Percentiles rank a stretch among this genome's conserved stretches.
phyloP scores from a whole-genome alignment of 2,888 invertebrate species.

The Bellardia pandia region DNA sequence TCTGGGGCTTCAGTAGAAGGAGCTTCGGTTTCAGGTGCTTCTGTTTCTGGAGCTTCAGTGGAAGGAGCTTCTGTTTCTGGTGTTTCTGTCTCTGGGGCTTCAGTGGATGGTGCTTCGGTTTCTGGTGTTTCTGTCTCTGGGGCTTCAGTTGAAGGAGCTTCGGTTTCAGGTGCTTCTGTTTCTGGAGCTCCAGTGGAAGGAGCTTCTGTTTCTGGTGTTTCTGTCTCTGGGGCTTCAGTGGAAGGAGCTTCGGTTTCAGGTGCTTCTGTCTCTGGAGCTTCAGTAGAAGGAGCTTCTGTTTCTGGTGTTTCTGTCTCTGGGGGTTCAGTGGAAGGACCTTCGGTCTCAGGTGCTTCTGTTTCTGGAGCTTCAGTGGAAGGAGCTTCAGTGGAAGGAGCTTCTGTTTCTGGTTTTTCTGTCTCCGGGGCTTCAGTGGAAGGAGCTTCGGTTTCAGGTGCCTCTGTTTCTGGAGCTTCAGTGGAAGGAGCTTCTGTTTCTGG shows the following conservation, averaged over 20 bases:
- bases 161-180: constrained; percentile 33
- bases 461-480: neutral
- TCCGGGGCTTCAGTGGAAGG: neutral
- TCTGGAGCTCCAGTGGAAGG: constrained; percentile 8
- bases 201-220: neutral
- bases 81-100: constrained; percentile 2
- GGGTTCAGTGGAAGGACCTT: neutral
- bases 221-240: neutral
- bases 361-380: neutral
- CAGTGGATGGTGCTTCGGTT: constrained; percentile 34
- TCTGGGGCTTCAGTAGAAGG: neutral
- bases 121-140: constrained; percentile 25
- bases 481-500: neutral
- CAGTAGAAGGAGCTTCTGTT: neutral
- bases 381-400: neutral
- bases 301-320: neutral
- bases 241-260: neutral
- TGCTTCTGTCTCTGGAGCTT: neutral
- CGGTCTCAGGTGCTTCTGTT: neutral
- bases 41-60: neutral
- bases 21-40: neutral
- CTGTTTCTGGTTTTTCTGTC: neutral
- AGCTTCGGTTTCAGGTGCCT: neutral
- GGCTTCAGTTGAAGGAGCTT: constrained; percentile 1
- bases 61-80: constrained; percentile 16